Evolutionary conservation across 2,888 invertebrate genomes (phyloP), one percentile per base, ranked within the genome.

Genomic region (Tetragonisca angustula): DNA sequence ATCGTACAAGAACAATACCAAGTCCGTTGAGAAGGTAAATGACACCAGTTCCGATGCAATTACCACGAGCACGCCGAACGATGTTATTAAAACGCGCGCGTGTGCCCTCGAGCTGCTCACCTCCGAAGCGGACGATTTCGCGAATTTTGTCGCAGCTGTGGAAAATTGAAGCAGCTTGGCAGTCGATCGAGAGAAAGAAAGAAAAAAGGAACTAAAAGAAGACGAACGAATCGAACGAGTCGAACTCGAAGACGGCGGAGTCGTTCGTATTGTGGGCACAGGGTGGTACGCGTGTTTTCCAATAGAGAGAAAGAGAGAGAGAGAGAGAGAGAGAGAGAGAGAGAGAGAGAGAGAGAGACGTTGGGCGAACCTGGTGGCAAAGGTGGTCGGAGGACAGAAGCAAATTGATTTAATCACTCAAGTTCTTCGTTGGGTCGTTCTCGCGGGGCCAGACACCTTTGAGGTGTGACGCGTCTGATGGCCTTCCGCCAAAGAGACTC

Each of bases 331-430:
- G 27, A 27, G 27, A 27, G 27, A 27, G 50, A 70, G 2, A 27
- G 27, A 27, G 27, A 27, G 27, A 27, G 27, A 27, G 27, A 27
- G 27, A 27, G 27, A 27, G 50, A 36, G 27, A 49, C 32, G 52
- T 24, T 24, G 61, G 32, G 19, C 56, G 54, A 52, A 64, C 24
- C 43, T 21, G 62, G 5, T 32, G 24, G 61, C 9, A 27, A 17
- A 61, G 61, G 27, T 17, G 17, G 17, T 61, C 17, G 19, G 13
- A 61, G 24, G 59, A n/a, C 11, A 54, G 65, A 81, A 56, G 84
- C 64, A 74, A 86, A 87, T 83, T 88, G 81, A 88, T 88, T 87
- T 81, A 88, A 88, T 88, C 88, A 84, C 85, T 83, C 80, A 79
- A 88, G 79, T 78, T 83, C 76, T 81, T 75, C 49, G 79, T 11